phyloP scores from a whole-genome alignment of 2,113 vertebrate genomes.

The Aix galericulata region DNA sequence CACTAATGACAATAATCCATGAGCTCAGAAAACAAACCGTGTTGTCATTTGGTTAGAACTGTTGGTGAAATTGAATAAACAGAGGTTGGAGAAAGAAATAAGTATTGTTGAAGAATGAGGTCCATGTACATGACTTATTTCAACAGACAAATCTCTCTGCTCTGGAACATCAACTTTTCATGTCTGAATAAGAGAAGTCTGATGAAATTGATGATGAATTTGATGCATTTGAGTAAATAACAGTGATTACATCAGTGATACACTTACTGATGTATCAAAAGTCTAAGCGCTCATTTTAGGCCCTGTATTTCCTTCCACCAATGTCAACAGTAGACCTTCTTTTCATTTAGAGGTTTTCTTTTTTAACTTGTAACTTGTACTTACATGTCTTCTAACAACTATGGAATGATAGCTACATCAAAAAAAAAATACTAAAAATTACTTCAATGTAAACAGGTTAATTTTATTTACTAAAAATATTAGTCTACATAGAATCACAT shows the following conservation, averaged over 20 bases:
- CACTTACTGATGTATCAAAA: not conserved
- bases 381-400: not conserved
- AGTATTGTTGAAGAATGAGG: not conserved
- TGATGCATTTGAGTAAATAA: not conserved
- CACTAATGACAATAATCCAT: not conserved
- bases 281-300: not conserved
- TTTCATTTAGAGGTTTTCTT: not conserved
- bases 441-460: not conserved
- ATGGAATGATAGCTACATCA: not conserved
- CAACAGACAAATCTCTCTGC: not conserved
- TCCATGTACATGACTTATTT: not conserved
- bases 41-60: not conserved
- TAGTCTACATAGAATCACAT: not conserved
- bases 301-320: not conserved
- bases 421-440: not conserved
- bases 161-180: not conserved
- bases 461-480: slow-evolving; percentile 22
- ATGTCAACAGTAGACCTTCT: not conserved
- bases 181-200: not conserved
- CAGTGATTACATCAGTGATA: not conserved
- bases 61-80: not conserved
- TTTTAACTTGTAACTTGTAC: not conserved
- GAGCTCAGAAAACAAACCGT: not conserved
- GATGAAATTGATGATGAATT: not conserved
- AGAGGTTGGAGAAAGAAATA: not conserved